Evolutionary conservation across 1,140 invertebrate genomes (phyloP).

Genomic region (Sycophila sp.): DNA sequence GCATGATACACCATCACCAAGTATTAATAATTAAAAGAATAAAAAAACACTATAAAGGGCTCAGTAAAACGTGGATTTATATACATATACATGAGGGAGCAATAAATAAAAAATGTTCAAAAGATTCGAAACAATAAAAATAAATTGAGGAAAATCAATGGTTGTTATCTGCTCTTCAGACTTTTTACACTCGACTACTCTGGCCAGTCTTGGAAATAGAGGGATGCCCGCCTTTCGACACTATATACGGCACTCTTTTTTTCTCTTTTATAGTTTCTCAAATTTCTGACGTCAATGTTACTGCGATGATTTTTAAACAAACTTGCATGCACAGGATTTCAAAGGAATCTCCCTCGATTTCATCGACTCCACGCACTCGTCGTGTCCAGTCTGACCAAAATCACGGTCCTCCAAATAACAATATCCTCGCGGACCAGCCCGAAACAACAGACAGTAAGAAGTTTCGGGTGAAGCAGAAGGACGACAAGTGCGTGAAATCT

Average conservation of each 20-base stretch:
- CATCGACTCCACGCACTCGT: slow-evolving; percentile 54
- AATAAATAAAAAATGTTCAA: background rate
- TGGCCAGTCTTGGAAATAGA: slow-evolving; percentile 65
- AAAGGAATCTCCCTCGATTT: slow-evolving; percentile 61
- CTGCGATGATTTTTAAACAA: slow-evolving; percentile 59
- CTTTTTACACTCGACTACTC: slow-evolving; percentile 59
- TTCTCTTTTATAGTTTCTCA: slow-evolving; percentile 20
- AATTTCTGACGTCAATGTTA: slow-evolving; percentile 35
- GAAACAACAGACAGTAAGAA: too few species aligned
- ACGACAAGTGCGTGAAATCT: slow-evolving; percentile 48
- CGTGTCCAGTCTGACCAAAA: too few species aligned
- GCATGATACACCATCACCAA: slow-evolving; percentile 66
- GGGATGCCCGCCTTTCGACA: slow-evolving; percentile 63
- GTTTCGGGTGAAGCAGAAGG: background rate
- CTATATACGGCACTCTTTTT: slow-evolving; percentile 55
- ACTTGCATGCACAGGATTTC: slow-evolving; percentile 60
- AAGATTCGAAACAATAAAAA: background rate
- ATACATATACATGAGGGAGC: slow-evolving; percentile 47
- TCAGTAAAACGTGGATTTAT: slow-evolving; percentile 24
- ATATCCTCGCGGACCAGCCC: too few species aligned
- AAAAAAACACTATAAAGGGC: slow-evolving; percentile 22
- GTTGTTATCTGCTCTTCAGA: slow-evolving; percentile 50
- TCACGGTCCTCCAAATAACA: too few species aligned
- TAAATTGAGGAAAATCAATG: slow-evolving; percentile 17
- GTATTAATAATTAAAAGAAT: slow-evolving; percentile 39